Base-by-base conservation (phyloP, 2,797 vertebrate genomes). In the Podarcis lilfordi region DNA sequence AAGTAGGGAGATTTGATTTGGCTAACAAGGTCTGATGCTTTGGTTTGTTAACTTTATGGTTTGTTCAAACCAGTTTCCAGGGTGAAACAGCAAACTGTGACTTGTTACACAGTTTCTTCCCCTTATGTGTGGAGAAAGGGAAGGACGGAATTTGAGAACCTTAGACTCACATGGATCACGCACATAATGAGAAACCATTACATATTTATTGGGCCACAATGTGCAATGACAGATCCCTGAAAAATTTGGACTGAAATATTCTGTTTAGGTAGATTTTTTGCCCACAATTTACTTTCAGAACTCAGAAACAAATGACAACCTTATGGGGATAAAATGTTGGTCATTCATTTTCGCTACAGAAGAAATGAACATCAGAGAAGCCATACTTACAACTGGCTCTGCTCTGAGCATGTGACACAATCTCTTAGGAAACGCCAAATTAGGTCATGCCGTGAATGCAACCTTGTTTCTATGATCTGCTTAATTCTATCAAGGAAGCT, bases 381-480 rank as follows among this genome's bases (percentile, higher is more conserved):
- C 93, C 94, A 91, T 89, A 93, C 87, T 91, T 93, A 89, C 92
- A 93, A 90, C 87, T 92, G 85, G 45, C 88, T 93, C 92, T 91
- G 89, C 91, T 92, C 37, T 90, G 91, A 92, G 85, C 92, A 91
- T 95, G 93, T 94, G 94, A 94, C 89, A 80, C 93, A 92, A 94
- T 91, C 88, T 92, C 89, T 94, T 45, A 91, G n/a, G 55, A 86
- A 88, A 93, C 92, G 75, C 88, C 86, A 89, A 92, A 94, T 92
- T 93, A 93, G 93, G 91, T 92, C 91, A 88, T 77, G 80, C 89
- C 92, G 95, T 91, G 93, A 95, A 95, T 94, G 91, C 84, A 89
- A 0, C 92, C 93, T 93, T 94, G 85, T 92, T 94, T 94, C 91
- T 93, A 89, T 92, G 92, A 94, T 94, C 94, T 94, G 91, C 91